A percentile compares a stretch with the other conserved stretches of the same genome.
phyloP scores from a whole-genome alignment of 2,888 invertebrate species.

The Iselma pallidipennis region DNA sequence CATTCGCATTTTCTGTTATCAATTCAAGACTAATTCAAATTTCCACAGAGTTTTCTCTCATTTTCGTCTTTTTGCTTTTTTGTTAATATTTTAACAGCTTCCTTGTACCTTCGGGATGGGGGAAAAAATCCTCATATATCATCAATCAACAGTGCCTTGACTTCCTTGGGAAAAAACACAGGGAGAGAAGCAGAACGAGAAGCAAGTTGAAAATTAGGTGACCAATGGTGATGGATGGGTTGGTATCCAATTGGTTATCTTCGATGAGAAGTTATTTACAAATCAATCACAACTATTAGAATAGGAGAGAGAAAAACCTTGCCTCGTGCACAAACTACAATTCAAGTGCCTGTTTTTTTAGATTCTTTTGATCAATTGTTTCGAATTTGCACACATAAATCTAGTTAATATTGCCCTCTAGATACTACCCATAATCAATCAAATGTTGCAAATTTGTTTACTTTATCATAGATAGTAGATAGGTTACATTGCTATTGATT shows the following conservation, averaged over 20 bases:
- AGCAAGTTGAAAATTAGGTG: constrained; percentile 30
- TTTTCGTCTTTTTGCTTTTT: constrained; percentile 10
- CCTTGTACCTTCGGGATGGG: constrained; percentile 5
- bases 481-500: no score
- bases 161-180: background rate
- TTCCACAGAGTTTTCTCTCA: constrained; percentile 8
- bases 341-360: background rate
- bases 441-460: background rate
- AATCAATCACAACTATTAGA: background rate
- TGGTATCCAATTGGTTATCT: background rate
- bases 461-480: background rate
- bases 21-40: background rate
- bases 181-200: background rate
- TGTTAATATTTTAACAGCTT: constrained; percentile 13
- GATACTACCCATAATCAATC: background rate
- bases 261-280: background rate
- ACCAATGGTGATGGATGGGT: constrained; percentile 32
- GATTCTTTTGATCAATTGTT: background rate
- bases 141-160: constrained; percentile 19
- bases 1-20: background rate
- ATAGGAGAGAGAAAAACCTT: background rate
- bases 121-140: constrained; percentile 5
- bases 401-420: background rate
- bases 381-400: background rate
- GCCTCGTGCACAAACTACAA: background rate